Base-by-base conservation (phyloP, 2,797 vertebrate genomes). In the Pitangus sulphuratus region DNA sequence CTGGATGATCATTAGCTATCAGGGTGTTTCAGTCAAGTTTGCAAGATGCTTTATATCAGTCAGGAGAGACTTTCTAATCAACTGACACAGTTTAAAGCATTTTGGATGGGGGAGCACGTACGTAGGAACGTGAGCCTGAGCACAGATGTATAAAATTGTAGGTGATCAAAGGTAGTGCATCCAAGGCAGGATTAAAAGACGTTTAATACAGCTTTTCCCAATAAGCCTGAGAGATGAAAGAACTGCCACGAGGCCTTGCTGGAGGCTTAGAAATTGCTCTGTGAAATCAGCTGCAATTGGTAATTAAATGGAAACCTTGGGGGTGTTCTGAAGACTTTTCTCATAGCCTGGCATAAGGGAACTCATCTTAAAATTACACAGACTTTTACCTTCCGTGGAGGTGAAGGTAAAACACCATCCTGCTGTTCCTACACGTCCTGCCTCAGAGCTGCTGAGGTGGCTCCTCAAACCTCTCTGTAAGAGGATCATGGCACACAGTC, bases 161-260 rank as follows among this genome's bases (percentile, higher is more conserved):
- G 95, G 96, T 97, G 96, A 97, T 97, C 96, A 97, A 97, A 97
- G 96, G 97, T 89, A 97, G 69, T 47, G 89, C 85, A 91, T 95
- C 95, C 89, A 89, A 95, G 95, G 87, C 91, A 96, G 96, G 96
- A 97, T 97, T 97, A 97, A 95, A 96, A 96, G 96, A 95, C 70
- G 25, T 96, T 97, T 97, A 96, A 97, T 96, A 93, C 96, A 95
- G 95, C 90, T 97, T 97, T 95, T 93, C 90, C 95, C 96, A 97
- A 96, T 97, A 97, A 97, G 95, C 95, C 84, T 68, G 75, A 79
- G 96, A 97, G 97, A 97, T 97, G 96, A 97, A 97, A 97, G 96
- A 90, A 87, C 90, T 92, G 94, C 97, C 91, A 93, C 91, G 54
- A 95, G 97, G 96, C 94, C 90, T 95, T 88, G 95, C 97, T 96